Conservation (phyloP, 2,888 invertebrate genomes). For the Himalopsyche tibetana region DNA sequence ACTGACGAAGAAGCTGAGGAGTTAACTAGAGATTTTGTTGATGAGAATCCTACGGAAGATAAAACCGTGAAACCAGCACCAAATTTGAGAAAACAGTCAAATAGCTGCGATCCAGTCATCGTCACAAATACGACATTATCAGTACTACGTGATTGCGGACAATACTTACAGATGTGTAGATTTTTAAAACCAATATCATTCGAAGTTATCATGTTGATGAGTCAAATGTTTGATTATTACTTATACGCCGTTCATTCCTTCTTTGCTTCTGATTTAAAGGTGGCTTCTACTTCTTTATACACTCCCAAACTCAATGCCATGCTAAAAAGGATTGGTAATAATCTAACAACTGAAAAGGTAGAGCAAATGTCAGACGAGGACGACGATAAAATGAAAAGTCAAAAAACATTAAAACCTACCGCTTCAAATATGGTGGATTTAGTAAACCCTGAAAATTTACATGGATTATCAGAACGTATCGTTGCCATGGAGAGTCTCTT, state of each 20-base stretch:
- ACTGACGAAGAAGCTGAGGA: constrained; percentile 81
- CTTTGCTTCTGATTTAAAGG: constrained; percentile 86
- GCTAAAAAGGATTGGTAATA: constrained; percentile 86
- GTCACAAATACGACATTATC: constrained; percentile 95
- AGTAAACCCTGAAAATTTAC: constrained; percentile 83
- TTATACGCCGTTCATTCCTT: constrained; percentile 91
- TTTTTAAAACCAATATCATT: constrained; percentile 92
- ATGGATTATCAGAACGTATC: constrained; percentile 90
- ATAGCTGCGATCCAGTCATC: constrained; percentile 74
- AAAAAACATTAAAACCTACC: constrained; percentile 73
- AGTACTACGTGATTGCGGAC: constrained; percentile 91
- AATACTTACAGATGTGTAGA: constrained; percentile 95
- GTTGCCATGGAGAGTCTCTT: constrained; percentile 95
- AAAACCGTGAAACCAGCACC: constrained; percentile 82
- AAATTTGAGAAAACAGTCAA: constrained; percentile 50
- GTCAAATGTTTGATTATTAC: constrained; percentile 95
- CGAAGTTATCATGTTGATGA: constrained; percentile 93
- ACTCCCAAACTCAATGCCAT: constrained; percentile 84
- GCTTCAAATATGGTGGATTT: constrained; percentile 82
- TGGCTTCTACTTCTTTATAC: constrained; percentile 77
- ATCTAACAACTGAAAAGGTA: constrained; percentile 76
- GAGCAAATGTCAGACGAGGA: constrained; percentile 70
- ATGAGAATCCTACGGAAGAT: constrained; percentile 76
- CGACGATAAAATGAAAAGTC: constrained; percentile 70
- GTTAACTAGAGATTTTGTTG: constrained; percentile 83